These are phyloP conservation scores for Xenops minutus DNA, from an alignment of 2,797 vertebrate genomes.

Conservation along the genomic window DNA sequence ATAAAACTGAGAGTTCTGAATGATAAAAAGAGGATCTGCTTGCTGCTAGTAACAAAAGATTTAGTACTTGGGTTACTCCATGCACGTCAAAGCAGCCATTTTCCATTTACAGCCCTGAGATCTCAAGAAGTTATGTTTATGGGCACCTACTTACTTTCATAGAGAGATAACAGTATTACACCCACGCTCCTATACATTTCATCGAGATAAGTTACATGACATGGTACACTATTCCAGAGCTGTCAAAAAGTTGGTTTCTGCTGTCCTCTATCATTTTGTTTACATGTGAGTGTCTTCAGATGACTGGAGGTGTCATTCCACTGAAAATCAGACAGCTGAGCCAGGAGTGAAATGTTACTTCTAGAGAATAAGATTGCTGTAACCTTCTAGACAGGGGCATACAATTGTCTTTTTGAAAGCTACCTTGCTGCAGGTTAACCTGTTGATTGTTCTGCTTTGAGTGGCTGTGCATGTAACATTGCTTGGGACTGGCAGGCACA, in stretches of 20 bases:
- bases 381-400: not conserved
- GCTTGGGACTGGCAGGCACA: not conserved
- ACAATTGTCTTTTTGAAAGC: not conserved
- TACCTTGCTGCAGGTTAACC: not conserved
- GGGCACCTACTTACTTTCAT: not conserved
- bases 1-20: not conserved
- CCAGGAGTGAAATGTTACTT: not conserved
- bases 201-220: not conserved
- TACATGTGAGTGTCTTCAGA: not conserved
- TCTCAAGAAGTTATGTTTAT: not conserved
- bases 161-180: not conserved
- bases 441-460: not conserved
- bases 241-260: not conserved
- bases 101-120: not conserved
- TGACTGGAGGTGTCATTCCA: not conserved
- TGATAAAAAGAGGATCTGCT: not conserved
- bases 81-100: not conserved
- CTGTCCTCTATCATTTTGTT: not conserved
- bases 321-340: conserved; percentile 9
- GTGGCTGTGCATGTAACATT: not conserved
- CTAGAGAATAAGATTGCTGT: not conserved
- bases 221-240: not conserved
- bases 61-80: not conserved
- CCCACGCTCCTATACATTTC: not conserved
- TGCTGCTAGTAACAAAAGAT: not conserved